Evolutionary conservation across 1,140 invertebrate genomes (phyloP), one percentile per base, ranked within the genome.

Genomic region (Caenorhabditis latens): DNA sequence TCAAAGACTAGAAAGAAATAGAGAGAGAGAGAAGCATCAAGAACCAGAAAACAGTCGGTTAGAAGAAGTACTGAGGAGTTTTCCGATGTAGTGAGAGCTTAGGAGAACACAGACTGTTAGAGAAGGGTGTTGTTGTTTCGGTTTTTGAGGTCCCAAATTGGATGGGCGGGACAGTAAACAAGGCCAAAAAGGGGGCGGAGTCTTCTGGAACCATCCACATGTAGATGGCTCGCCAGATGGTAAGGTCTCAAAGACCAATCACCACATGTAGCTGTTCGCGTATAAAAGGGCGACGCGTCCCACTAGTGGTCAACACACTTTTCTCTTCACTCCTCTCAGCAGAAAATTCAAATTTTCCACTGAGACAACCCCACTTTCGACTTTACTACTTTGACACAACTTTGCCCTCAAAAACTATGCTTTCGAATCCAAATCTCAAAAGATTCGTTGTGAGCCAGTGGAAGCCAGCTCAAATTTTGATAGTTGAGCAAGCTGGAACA

Each of bases 401-500:
- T 24, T 24, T 32, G 32, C 32, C 32, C 32, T 32, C 32, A 32
- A 32, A 43, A 14, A 71, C 14, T 16, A 71, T 71, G 65, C 42
- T 71, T 46, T 71, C 65, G 65, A 71, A 71, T 71, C 65, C 65
- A 19, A 71, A 71, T 43, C 65, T 71, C n/a, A 71, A 71, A 71
- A 43, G 65, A 43, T 9, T 71, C 4, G 65, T 71, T 11, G 19
- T 19, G 40, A 71, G 42, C 65, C 65, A 71, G 42, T 71, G 65
- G 65, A 43, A n/a, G 16, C 65, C 65, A 19, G 65, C 65, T 71
- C 65, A 71, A 71, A 71, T 71, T 71, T 71, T 71, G 42, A 32
- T 71, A 43, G 6, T 71, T 71, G 65, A 71, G 65, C 65, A 71
- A 71, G 40, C 65, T 43, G 65, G 65, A 71, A n/a, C 65, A 43